Percentiles rank a stretch among this genome's conserved stretches.
These are phyloP conservation scores for Phenganax stokvisi DNA, from an alignment of 92 coral and sea anemone genomes.

Conservation along the genomic window DNA sequence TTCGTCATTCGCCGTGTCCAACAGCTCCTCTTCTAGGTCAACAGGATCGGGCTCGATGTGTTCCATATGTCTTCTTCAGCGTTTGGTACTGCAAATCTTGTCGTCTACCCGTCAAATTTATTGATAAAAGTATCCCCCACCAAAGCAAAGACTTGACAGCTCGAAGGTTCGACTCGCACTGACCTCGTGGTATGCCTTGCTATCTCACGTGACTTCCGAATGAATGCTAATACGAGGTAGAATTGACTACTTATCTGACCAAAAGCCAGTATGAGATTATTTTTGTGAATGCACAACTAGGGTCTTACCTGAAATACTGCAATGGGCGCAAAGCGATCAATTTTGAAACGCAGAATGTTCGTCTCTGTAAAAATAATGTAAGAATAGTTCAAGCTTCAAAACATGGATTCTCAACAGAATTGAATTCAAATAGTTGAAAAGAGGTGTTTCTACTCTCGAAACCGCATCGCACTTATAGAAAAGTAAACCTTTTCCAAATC, in stretches of 20 bases:
- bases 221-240: conserved; percentile 64
- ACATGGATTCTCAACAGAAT: too few relatives aligned
- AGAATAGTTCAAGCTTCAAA: too few relatives aligned
- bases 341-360: conserved; percentile 62
- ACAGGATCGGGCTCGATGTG: neutral
- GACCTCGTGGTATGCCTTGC: conserved; percentile 53
- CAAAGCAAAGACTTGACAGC: conserved; percentile 17
- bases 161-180: conserved; percentile 38
- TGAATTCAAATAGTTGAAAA: too few relatives aligned
- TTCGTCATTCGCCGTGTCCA: neutral
- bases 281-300: too few relatives aligned
- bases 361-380: conserved; percentile 44
- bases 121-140: neutral
- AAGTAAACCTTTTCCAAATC: too few relatives aligned
- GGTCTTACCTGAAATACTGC: conserved; percentile 72
- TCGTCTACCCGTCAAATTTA: conserved; percentile 21
- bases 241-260: conserved; percentile 1
- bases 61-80: conserved; percentile 21
- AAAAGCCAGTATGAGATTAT: too few relatives aligned
- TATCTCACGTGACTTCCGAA: conserved; percentile 62
- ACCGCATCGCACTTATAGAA: too few relatives aligned
- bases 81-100: neutral
- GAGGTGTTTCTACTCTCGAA: too few relatives aligned
- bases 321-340: conserved; percentile 67
- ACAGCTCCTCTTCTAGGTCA: conserved; percentile 4